Conservation (phyloP, 1,140 invertebrate species). For the Belonocnema kinseyi region DNA sequence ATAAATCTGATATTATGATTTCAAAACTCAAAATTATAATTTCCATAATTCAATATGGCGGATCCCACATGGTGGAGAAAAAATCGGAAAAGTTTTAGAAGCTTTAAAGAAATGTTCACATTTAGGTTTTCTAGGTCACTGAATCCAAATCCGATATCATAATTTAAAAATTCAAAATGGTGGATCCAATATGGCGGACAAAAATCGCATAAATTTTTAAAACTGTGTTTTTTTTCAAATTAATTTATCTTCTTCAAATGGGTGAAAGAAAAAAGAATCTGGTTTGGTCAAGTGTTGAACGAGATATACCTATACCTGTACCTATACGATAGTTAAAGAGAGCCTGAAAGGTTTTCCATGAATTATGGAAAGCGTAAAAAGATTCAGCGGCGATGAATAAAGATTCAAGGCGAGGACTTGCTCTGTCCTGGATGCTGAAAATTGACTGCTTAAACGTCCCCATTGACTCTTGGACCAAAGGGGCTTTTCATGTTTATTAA, state of each 20-base stretch:
- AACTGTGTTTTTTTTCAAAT: too few relatives aligned
- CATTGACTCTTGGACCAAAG: conserved; percentile 44
- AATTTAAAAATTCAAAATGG: too few relatives aligned
- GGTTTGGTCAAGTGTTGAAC: conserved; percentile 1
- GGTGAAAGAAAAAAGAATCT: background rate
- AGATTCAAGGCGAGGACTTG: conserved; percentile 17
- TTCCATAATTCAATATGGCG: too few relatives aligned
- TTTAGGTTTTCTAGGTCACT: too few relatives aligned
- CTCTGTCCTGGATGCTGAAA: conserved; percentile 34
- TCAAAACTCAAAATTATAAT: too few relatives aligned
- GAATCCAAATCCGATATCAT: too few relatives aligned
- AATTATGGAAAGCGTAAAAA: conserved; percentile 48
- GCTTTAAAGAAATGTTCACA: too few relatives aligned
- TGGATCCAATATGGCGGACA: too few relatives aligned
- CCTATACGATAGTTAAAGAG: conserved; percentile 42
- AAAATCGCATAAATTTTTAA: too few relatives aligned
- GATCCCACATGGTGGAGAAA: too few relatives aligned
- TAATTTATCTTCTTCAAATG: background rate
- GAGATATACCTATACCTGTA: conserved; percentile 14
- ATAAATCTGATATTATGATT: too few relatives aligned
- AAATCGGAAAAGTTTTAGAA: too few relatives aligned
- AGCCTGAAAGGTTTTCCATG: conserved; percentile 33
- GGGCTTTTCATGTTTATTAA: conserved; percentile 54
- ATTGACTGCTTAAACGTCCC: conserved; percentile 38
- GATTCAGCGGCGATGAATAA: conserved; percentile 39